These are phyloP conservation scores for Epinephelus fuscoguttatus DNA, from an alignment of 2,113 vertebrate genomes.

Conservation along the genomic window DNA sequence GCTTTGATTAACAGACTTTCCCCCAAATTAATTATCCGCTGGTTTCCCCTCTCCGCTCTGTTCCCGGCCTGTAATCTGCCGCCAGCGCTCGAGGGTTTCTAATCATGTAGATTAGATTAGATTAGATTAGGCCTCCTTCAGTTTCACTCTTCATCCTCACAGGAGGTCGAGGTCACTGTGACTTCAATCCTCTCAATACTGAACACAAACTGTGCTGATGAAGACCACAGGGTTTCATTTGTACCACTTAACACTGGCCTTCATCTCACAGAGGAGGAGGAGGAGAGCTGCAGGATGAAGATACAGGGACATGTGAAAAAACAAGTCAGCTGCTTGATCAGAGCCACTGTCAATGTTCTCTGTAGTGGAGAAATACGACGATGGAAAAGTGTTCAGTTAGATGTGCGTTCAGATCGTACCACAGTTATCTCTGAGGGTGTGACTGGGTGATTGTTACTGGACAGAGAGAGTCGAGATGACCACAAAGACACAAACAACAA, in stretches of 20 bases:
- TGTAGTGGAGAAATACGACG: too few species aligned
- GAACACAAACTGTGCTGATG: not conserved
- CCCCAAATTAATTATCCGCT: conserved; percentile 59
- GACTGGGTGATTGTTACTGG: too few species aligned
- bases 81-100: conserved; percentile 25
- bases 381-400: too few species aligned
- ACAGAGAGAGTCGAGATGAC: too few species aligned
- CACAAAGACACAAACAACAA: too few species aligned
- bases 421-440: too few species aligned
- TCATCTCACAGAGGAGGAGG: not conserved
- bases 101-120: conserved; percentile 46
- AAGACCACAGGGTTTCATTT: not conserved
- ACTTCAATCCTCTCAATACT: conserved; percentile 20
- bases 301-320: too few species aligned
- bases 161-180: conserved; percentile 50
- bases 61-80: conserved; percentile 43
- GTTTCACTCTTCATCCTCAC: conserved; percentile 15
- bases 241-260: not conserved
- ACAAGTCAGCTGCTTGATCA: too few species aligned
- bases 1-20: conserved; percentile 70
- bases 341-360: too few species aligned
- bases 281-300: too few species aligned
- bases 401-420: too few species aligned
- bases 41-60: not conserved
- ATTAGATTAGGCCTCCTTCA: conserved; percentile 43